Percentiles rank a stretch among this genome's conserved stretches.
Conservation (phyloP, 2,113 vertebrate genomes). For the Hyla sarda region DNA sequence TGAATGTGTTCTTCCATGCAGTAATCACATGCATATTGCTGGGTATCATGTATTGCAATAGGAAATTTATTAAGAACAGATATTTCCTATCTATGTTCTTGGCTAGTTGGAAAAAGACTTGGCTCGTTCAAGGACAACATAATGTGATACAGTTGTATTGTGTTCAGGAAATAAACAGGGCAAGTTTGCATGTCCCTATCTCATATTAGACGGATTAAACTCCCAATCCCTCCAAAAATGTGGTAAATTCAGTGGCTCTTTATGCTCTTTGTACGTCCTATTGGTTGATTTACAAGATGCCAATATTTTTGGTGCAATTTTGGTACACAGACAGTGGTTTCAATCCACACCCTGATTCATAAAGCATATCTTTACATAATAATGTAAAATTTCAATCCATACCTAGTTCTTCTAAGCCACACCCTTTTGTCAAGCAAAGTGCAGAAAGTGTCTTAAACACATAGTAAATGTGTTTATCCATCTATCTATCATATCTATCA, state of each 20-base stretch:
- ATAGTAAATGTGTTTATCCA: too few species aligned
- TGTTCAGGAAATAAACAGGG: background rate
- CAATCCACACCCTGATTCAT: too few species aligned
- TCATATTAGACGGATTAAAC: too few species aligned
- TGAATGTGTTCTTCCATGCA: background rate
- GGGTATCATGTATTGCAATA: background rate
- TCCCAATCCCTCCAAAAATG: background rate
- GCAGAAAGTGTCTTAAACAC: too few species aligned
- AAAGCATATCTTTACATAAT: too few species aligned
- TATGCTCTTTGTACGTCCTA: too few species aligned
- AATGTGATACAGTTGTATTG: background rate
- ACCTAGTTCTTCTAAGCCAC: too few species aligned
- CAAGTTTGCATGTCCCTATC: too few species aligned
- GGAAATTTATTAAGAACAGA: background rate
- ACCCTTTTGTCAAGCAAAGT: too few species aligned
- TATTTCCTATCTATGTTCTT: background rate
- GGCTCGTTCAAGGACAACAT: background rate
- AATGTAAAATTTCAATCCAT: too few species aligned
- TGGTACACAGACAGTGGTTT: too few species aligned
- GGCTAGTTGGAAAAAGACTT: background rate
- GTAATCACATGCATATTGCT: background rate
- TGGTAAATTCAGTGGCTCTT: background rate
- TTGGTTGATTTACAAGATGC: too few species aligned
- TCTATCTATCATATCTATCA: slow-evolving; percentile 1
- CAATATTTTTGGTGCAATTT: background rate